Evolutionary conservation across 2,888 invertebrate species (phyloP).

Genomic region (Conops quadrifasciatus): DNA sequence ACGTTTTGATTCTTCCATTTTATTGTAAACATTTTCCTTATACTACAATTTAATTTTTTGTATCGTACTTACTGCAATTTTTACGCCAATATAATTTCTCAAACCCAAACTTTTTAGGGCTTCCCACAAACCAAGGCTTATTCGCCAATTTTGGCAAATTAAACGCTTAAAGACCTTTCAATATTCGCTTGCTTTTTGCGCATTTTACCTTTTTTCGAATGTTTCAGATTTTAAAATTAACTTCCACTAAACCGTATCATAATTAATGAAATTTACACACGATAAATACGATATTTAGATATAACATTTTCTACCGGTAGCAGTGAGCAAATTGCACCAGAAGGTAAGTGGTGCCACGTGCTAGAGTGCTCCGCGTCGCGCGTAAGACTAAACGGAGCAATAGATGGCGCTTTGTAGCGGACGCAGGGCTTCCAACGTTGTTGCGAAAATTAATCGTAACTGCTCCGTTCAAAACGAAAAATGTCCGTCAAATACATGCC

Average conservation of each 20-base stretch:
- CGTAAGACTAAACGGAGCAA: background rate
- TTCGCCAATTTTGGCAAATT: too few species aligned
- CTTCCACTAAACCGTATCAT: too few species aligned
- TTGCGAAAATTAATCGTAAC: slow-evolving; percentile 28
- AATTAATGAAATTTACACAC: too few species aligned
- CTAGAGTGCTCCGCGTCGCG: too few species aligned
- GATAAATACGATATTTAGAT: background rate
- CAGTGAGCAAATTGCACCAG: background rate
- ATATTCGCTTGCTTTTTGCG: background rate
- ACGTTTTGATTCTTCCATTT: too few species aligned
- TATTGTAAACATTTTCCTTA: too few species aligned
- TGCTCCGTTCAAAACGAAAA: slow-evolving; percentile 63
- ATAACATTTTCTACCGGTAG: too few species aligned
- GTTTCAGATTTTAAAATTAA: background rate
- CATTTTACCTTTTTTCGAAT: background rate
- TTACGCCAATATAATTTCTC: too few species aligned
- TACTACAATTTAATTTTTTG: too few species aligned
- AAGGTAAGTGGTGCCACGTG: slow-evolving; percentile 34
- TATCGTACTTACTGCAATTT: too few species aligned
- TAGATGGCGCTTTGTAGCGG: slow-evolving; percentile 8
- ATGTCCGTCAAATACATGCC: slow-evolving; percentile 64
- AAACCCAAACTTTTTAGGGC: too few species aligned
- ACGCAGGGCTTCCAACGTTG: slow-evolving; percentile 15
- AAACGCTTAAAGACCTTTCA: too few species aligned
- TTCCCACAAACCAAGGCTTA: background rate